Conservation (phyloP, 2,113 vertebrate genomes). For the Zingel zingel region DNA sequence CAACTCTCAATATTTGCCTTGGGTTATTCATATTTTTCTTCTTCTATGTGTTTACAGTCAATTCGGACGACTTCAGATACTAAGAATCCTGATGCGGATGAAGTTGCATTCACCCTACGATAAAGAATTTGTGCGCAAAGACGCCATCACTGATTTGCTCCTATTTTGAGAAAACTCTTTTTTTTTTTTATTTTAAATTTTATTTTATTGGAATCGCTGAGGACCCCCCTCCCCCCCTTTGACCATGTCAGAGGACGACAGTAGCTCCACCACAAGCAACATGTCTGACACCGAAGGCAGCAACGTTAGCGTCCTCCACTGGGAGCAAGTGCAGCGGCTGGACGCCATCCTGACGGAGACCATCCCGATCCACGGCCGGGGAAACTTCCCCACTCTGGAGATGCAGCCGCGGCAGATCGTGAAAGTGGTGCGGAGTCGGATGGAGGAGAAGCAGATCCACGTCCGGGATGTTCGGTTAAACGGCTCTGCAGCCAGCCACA, state of each 20-base stretch:
- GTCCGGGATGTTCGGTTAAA: slow-evolving; percentile 96
- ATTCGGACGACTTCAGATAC: slow-evolving; percentile 8
- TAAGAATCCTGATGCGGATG: slow-evolving; percentile 27
- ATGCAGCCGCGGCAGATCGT: slow-evolving; percentile 97
- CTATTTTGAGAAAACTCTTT: slow-evolving; percentile 11
- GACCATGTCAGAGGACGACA: slow-evolving; percentile 92
- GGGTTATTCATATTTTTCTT: not conserved
- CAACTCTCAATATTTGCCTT: not conserved
- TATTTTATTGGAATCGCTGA: not conserved
- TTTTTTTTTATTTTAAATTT: not conserved
- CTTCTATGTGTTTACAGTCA: slow-evolving; percentile 7
- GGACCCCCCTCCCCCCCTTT: slow-evolving; percentile 39
- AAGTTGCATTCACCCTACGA: not conserved
- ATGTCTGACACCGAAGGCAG: slow-evolving; percentile 79
- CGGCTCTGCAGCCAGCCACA: slow-evolving; percentile 96
- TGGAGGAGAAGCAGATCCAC: slow-evolving; percentile 91
- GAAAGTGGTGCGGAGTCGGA: slow-evolving; percentile 92
- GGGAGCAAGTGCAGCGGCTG: slow-evolving; percentile 98
- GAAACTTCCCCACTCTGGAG: slow-evolving; percentile 98
- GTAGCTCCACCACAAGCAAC: slow-evolving; percentile 61
- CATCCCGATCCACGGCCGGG: slow-evolving; percentile 97
- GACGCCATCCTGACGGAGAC: slow-evolving; percentile 95
- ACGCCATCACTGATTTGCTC: slow-evolving; percentile 16
- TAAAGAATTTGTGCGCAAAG: slow-evolving; percentile 48
- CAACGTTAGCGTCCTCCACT: slow-evolving; percentile 93